A percentile compares a stretch with the other conserved stretches of the same genome.
Evolutionary conservation across 1,140 invertebrate species (phyloP).

Genomic region (Mesaphorura yosii): DNA sequence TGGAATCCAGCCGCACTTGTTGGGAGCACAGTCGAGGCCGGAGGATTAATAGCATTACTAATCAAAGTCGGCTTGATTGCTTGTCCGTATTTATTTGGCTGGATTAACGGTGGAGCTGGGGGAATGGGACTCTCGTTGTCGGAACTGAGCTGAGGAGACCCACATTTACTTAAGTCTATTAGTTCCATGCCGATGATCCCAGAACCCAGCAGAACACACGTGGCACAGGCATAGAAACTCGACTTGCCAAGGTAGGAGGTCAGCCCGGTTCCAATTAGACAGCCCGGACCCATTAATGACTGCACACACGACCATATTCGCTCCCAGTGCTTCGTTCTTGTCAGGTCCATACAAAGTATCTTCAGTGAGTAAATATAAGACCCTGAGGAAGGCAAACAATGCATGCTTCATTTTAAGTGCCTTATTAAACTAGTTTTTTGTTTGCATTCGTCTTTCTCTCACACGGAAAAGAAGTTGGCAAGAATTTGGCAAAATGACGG

Average conservation of each 20-base stretch:
- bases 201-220: conserved; percentile 24
- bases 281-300: conserved; percentile 23
- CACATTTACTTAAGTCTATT: conserved; percentile 26
- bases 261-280: conserved; percentile 19
- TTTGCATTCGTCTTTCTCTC: background rate
- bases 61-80: conserved; percentile 2
- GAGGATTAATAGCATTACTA: too few relatives aligned
- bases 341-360: conserved; percentile 29
- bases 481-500: too few relatives aligned
- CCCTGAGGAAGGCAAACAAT: conserved; percentile 20
- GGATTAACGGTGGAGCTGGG: conserved; percentile 25
- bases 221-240: conserved; percentile 28
- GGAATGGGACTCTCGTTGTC: conserved; percentile 29
- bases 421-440: too few relatives aligned
- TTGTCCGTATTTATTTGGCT: conserved; percentile 14
- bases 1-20: conserved; percentile 20
- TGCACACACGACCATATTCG: conserved; percentile 28
- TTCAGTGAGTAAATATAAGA: conserved; percentile 30
- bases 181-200: conserved; percentile 26
- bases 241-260: conserved; percentile 26
- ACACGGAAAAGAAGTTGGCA: too few relatives aligned
- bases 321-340: conserved; percentile 30
- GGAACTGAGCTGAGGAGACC: conserved; percentile 21
- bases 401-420: too few relatives aligned
- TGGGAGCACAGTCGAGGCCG: too few relatives aligned